Percentiles rank a stretch among this genome's conserved stretches.
These are phyloP conservation scores for Sorex araneus DNA, from an alignment of 2,113 vertebrate species.

Conservation along the genomic window DNA sequence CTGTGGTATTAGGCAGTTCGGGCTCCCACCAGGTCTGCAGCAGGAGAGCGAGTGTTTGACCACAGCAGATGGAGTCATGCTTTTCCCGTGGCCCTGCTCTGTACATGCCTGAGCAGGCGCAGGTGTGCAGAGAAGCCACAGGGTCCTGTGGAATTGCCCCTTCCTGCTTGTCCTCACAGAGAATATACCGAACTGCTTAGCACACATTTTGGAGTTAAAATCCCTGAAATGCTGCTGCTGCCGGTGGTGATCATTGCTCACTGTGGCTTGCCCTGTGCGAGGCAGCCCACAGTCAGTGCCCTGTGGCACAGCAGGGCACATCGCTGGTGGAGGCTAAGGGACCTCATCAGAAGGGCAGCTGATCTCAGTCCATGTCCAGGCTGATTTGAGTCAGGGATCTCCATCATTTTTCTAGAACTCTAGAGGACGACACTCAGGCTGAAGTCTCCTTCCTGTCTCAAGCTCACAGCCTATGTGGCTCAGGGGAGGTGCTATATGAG, in stretches of 20 bases:
- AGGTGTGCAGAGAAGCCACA: not conserved
- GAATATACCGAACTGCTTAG: not conserved
- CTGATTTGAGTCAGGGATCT: not conserved
- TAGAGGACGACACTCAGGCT: not conserved
- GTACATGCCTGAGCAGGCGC: not conserved
- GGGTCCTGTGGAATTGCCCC: not conserved
- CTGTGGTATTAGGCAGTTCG: too few species aligned
- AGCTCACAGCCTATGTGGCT: not conserved
- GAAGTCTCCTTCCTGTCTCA: not conserved
- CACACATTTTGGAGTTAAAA: not conserved
- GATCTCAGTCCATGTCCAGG: rapidly evolving
- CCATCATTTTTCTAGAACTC: not conserved
- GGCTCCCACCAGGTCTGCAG: too few species aligned
- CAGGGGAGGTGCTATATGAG: not conserved
- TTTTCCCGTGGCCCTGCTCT: too few species aligned
- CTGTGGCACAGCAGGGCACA: not conserved
- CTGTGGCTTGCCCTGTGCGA: not conserved
- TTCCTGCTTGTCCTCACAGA: not conserved
- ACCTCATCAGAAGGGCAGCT: not conserved
- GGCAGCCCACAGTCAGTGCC: rapidly evolving
- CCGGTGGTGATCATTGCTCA: rapidly evolving
- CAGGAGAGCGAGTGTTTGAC: rapidly evolving
- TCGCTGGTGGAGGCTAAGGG: not conserved
- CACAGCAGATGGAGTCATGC: not conserved
- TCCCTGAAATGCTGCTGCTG: not conserved